Conservation (phyloP, 2,113 vertebrate species). For the Mixornis gularis region DNA sequence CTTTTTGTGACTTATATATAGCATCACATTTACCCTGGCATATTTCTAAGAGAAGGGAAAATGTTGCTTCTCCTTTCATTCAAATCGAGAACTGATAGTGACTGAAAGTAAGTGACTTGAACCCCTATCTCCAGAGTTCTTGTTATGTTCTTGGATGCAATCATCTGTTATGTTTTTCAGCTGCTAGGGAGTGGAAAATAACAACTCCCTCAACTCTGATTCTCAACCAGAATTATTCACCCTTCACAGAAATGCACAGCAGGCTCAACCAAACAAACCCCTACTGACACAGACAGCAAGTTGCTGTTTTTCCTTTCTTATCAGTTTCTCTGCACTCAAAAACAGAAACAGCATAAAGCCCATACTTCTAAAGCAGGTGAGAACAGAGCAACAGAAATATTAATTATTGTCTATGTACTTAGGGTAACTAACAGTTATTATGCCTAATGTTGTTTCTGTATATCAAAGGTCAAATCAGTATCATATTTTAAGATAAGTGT, state of each 20-base stretch:
- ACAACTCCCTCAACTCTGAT: neutral
- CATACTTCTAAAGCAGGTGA: neutral
- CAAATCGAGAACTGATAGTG: neutral
- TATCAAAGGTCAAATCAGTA: neutral
- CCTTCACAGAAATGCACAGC: neutral
- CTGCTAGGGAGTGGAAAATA: conserved; percentile 16
- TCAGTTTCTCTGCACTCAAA: neutral
- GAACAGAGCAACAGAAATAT: neutral
- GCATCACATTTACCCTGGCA: neutral
- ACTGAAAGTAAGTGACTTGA: neutral
- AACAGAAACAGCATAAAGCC: neutral
- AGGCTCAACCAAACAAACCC: neutral
- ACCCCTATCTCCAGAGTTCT: conserved; percentile 6
- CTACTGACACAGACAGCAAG: neutral
- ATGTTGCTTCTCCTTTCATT: neutral
- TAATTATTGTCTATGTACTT: neutral
- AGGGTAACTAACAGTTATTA: neutral
- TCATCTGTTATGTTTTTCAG: conserved; percentile 20
- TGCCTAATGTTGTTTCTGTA: neutral
- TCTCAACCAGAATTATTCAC: conserved; percentile 26
- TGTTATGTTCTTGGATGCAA: neutral
- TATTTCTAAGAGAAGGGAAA: neutral
- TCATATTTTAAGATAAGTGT: neutral
- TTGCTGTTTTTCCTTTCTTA: neutral
- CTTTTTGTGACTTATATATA: neutral